A percentile compares a stretch with the other conserved stretches of the same genome.
Conservation (phyloP, 2,797 vertebrate species). For the Megaceryle alcyon region DNA sequence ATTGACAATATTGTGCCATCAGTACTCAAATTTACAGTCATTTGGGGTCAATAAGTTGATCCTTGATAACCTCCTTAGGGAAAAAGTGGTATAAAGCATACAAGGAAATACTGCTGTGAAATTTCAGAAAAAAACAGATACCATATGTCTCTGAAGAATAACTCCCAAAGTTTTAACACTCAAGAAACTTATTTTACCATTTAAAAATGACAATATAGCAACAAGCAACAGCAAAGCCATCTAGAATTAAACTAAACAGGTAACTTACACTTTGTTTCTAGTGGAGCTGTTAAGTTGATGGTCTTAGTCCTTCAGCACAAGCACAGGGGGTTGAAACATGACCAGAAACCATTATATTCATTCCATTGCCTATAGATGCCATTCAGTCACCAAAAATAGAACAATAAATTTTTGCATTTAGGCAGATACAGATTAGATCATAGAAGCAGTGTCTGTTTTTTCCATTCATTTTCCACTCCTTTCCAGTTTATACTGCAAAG, state of each 20-base stretch:
- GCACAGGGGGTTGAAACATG: not conserved
- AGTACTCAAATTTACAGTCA: not conserved
- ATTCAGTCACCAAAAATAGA: not conserved
- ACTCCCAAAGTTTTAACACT: not conserved
- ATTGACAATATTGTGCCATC: not conserved
- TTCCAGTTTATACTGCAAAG: not conserved
- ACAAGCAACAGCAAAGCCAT: not conserved
- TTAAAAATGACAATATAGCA: not conserved
- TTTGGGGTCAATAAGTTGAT: not conserved
- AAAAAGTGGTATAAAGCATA: not conserved
- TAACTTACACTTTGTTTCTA: not conserved
- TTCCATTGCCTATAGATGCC: not conserved
- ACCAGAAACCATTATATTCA: not conserved
- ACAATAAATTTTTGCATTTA: not conserved
- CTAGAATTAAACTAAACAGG: not conserved
- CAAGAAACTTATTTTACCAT: not conserved
- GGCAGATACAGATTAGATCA: not conserved
- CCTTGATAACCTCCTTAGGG: not conserved
- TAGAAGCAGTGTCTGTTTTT: not conserved
- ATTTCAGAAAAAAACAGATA: not conserved
- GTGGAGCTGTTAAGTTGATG: not conserved
- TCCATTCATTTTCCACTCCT: not conserved
- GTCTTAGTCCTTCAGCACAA: not conserved
- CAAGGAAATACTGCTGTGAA: not conserved
- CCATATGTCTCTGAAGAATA: not conserved